Percentiles rank a stretch among this genome's conserved stretches.
These are phyloP conservation scores for Megalops atlanticus DNA, from an alignment of 2,113 vertebrate species.

Conservation along the genomic window DNA sequence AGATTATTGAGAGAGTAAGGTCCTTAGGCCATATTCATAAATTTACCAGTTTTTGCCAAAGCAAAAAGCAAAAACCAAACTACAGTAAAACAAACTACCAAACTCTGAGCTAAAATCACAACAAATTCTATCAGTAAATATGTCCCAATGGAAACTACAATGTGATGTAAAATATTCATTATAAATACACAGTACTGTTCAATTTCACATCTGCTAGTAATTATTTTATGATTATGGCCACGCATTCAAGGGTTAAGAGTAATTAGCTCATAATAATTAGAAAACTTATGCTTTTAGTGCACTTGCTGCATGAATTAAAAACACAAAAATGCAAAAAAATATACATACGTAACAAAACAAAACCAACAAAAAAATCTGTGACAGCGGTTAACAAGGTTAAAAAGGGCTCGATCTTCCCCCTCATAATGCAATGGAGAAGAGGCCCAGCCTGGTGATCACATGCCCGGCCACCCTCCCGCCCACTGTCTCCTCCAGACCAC, in stretches of 20 bases:
- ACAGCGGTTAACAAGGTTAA: background rate
- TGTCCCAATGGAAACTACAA: no score
- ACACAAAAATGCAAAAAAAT: background rate
- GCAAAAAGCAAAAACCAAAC: no score
- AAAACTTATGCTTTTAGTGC: background rate
- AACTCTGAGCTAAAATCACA: no score
- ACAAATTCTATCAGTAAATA: no score
- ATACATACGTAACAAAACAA: background rate
- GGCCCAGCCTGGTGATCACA: background rate
- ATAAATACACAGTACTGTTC: background rate
- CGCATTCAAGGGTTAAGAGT: conserved; percentile 28
- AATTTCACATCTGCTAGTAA: background rate
- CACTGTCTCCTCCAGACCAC: background rate
- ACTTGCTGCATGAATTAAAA: background rate
- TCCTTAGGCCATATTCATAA: background rate
- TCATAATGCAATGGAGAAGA: background rate
- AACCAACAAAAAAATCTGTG: background rate
- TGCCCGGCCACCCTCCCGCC: background rate
- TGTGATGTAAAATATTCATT: no score
- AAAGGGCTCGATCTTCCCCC: background rate
- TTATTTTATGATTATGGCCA: background rate
- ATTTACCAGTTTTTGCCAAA: background rate
- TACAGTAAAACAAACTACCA: no score
- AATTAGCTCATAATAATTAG: background rate
- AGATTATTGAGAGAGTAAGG: no score